Percentiles rank a stretch among this genome's conserved stretches.
These are phyloP conservation scores for Leucophora obtusa DNA, from an alignment of 2,888 invertebrate genomes.

Conservation along the genomic window DNA sequence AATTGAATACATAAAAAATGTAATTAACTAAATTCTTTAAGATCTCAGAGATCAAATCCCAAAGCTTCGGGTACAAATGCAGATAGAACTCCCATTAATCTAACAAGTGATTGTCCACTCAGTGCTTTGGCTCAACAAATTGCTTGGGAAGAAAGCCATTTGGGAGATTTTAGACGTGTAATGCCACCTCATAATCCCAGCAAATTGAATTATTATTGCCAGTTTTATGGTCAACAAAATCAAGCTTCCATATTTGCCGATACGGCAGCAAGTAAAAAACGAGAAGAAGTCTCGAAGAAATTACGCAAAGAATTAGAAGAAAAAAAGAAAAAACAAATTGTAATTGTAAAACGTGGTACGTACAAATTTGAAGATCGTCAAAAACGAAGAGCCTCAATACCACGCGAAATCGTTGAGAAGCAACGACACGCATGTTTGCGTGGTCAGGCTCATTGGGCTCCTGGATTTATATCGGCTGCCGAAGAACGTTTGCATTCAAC, in stretches of 20 bases:
- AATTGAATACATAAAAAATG: too few relatives aligned
- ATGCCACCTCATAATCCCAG: conserved; percentile 82
- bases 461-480: conserved; percentile 77
- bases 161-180: conserved; percentile 85
- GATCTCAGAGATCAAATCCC: conserved; percentile 32
- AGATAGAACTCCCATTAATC: conserved; percentile 11
- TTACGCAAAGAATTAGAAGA: conserved; percentile 82
- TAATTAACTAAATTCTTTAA: neutral
- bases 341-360: conserved; percentile 61
- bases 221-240: conserved; percentile 85
- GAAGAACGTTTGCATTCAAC: conserved; percentile 84
- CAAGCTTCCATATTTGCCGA: conserved; percentile 83
- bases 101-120: conserved; percentile 61
- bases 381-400: conserved; percentile 75
- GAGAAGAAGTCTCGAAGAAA: conserved; percentile 86
- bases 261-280: conserved; percentile 87
- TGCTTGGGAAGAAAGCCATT: conserved; percentile 86
- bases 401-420: conserved; percentile 78
- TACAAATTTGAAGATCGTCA: conserved; percentile 65
- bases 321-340: conserved; percentile 73
- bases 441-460: conserved; percentile 72
- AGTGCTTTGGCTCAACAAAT: conserved; percentile 82
- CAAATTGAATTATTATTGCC: conserved; percentile 81
- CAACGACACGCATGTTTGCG: conserved; percentile 68
- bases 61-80: neutral